Percentiles rank a stretch among this genome's conserved stretches.
Conservation (phyloP, 2,888 invertebrate genomes). For the Drosophila paracracens region DNA sequence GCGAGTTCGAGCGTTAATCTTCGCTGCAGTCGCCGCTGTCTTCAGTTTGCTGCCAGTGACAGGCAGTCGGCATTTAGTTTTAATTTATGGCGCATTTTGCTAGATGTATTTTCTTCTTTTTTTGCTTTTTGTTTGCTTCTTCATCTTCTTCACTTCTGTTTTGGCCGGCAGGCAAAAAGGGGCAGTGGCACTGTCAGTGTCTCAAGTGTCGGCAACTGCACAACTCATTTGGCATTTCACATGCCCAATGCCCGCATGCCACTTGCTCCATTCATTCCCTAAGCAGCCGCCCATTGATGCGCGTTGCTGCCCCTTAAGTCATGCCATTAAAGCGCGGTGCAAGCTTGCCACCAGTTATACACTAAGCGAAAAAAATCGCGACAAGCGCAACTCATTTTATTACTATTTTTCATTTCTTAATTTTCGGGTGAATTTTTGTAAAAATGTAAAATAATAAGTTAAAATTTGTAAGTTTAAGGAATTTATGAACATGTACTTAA, state of each 20-base stretch:
- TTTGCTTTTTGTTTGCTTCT: not conserved
- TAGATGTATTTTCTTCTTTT: conserved; percentile 42
- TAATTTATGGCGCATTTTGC: conserved; percentile 77
- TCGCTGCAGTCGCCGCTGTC: conserved; percentile 71
- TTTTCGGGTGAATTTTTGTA: not conserved
- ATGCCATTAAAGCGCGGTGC: conserved; percentile 33
- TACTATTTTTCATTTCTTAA: not conserved
- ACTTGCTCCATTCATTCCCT: not conserved
- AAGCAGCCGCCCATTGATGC: conserved; percentile 29
- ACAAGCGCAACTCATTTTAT: not conserved
- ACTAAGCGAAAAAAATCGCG: not conserved
- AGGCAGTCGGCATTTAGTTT: conserved; percentile 79
- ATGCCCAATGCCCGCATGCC: not conserved
- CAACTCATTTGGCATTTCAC: conserved; percentile 51
- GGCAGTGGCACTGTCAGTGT: conserved; percentile 45
- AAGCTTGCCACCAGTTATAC: not conserved
- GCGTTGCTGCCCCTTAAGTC: conserved; percentile 35
- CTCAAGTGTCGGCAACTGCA: conserved; percentile 59
- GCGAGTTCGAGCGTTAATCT: conserved; percentile 69
- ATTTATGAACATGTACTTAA: too few species aligned
- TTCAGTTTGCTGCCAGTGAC: conserved; percentile 69
- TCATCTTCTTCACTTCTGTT: conserved; percentile 10
- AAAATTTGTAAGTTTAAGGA: too few species aligned
- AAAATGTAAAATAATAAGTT: not conserved
- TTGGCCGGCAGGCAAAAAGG: conserved; percentile 41